Percentiles rank a stretch among this genome's conserved stretches.
Conservation (phyloP, 1,140 invertebrate species). For the Drosophila arizonae region DNA sequence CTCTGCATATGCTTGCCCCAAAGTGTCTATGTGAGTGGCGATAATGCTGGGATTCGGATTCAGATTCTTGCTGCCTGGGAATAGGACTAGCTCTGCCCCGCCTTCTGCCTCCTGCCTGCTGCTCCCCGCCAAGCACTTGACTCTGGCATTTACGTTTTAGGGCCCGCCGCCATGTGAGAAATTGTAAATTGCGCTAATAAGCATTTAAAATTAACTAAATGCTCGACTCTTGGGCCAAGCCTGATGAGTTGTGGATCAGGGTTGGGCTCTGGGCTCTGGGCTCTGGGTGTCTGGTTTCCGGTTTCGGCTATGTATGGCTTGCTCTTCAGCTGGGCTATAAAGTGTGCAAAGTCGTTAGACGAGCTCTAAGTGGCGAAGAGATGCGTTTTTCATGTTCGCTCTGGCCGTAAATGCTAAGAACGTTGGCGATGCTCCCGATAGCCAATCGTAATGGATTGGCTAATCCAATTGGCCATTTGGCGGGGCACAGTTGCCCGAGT, state of each 20-base stretch:
- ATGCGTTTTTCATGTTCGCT: conserved; percentile 70
- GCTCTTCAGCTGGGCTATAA: conserved; percentile 41
- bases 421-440: neutral
- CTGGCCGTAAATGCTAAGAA: conserved; percentile 30
- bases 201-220: conserved; percentile 81
- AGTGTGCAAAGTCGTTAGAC: conserved; percentile 43
- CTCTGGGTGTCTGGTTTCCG: conserved; percentile 1
- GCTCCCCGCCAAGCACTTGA: conserved; percentile 14
- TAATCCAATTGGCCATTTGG: conserved; percentile 43
- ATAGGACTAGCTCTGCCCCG: no score
- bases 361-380: conserved; percentile 45
- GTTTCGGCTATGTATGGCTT: neutral
- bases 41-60: conserved; percentile 14
- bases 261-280: neutral
- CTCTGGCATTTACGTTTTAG: conserved; percentile 20
- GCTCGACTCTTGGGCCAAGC: conserved; percentile 58
- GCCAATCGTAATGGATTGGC: conserved; percentile 30
- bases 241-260: conserved; percentile 55
- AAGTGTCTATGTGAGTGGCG: conserved; percentile 25
- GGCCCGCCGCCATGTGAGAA: conserved; percentile 45
- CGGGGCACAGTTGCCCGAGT: neutral
- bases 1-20: conserved; percentile 53
- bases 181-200: conserved; percentile 74
- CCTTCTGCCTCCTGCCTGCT: neutral
- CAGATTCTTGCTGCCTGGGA: neutral